A percentile compares a stretch with the other conserved stretches of the same genome.
These are phyloP conservation scores for Agrochola lota DNA, from an alignment of 2,888 invertebrate genomes.

Conservation along the genomic window DNA sequence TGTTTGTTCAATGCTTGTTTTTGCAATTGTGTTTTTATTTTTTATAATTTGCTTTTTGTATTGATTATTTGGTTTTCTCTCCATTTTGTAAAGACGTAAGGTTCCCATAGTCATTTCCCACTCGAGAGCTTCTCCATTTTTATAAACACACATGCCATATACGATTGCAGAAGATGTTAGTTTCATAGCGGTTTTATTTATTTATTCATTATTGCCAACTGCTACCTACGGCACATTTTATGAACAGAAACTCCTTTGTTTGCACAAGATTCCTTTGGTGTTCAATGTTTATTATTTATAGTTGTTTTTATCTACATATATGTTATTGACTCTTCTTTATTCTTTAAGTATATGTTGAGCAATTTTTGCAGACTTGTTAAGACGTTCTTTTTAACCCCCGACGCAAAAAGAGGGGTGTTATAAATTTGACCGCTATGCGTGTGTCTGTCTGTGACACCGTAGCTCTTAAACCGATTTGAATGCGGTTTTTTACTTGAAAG, in stretches of 20 bases:
- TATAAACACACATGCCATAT: conserved; percentile 1
- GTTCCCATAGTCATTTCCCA: not conserved
- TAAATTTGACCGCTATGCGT: too few species aligned
- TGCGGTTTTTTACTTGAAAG: too few species aligned
- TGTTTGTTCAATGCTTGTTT: too few species aligned
- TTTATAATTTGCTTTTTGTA: too few species aligned
- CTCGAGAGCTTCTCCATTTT: conserved; percentile 6
- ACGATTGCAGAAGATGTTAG: too few species aligned
- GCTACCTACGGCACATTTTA: conserved; percentile 44
- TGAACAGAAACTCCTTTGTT: conserved; percentile 39
- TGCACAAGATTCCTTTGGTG: conserved; percentile 16
- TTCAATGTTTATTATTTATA: conserved; percentile 29
- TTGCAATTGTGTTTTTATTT: too few species aligned
- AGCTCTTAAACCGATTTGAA: too few species aligned
- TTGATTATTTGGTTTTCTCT: not conserved
- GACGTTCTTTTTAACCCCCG: too few species aligned
- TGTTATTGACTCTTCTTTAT: conserved; percentile 22
- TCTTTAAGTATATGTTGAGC: not conserved
- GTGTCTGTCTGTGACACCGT: too few species aligned
- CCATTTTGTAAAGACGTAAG: not conserved
- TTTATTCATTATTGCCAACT: conserved; percentile 35
- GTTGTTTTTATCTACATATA: conserved; percentile 13
- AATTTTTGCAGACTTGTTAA: not conserved
- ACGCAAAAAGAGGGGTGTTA: too few species aligned
- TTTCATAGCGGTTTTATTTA: conserved; percentile 25